Base-by-base conservation (phyloP, 2,113 vertebrate species). In the Vidua chalybeata region DNA sequence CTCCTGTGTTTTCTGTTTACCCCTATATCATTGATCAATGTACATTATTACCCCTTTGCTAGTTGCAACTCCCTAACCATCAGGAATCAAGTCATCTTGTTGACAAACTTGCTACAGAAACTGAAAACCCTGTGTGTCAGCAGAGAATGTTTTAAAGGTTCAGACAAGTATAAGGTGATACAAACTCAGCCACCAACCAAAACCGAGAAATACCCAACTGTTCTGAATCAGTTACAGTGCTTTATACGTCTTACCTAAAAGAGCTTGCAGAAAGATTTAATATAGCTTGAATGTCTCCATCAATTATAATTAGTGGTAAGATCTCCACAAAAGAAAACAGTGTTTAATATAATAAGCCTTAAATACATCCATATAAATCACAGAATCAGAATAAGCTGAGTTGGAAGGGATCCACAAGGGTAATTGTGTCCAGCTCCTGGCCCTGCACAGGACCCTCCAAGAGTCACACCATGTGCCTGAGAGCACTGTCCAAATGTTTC, bases 111-210 rank as follows among this genome's bases (percentile, higher is more conserved):
- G 27, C 46, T 52, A 15, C 18, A 64, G 22, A 85, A 82, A 66
- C 12, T n/a, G 24, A 48, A 56, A 35, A 9, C 52, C 23, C 5
- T 7, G 54, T 7, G 11, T 2, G 0, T 9, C 33, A n/a, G 11
- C 9, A 54, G 8, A 66, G 14, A 73, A 68, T 4, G 2, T 46
- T 88, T 79, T 31, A 66, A 37, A 79, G 30, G 22, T 52, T 68
- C 37, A 43, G 17, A 61, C 15, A 10, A 21, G 13, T 62, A 76
- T 26, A 56, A 89, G 13, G 21, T 26, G 6, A 76, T 35, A 37
- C 9, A 73, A 61, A 83, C 14, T 51, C 22, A 76, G 26, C 6
- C 51, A 77, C 14, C 26, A 79, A 10, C 4, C 28, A 56, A 73
- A 85, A 56, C 11, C 1, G 3, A 82, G 26, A 82, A 73, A 58